Evolutionary conservation across 2,113 vertebrate species (phyloP).

Genomic region (Marmota flaviventris): DNA sequence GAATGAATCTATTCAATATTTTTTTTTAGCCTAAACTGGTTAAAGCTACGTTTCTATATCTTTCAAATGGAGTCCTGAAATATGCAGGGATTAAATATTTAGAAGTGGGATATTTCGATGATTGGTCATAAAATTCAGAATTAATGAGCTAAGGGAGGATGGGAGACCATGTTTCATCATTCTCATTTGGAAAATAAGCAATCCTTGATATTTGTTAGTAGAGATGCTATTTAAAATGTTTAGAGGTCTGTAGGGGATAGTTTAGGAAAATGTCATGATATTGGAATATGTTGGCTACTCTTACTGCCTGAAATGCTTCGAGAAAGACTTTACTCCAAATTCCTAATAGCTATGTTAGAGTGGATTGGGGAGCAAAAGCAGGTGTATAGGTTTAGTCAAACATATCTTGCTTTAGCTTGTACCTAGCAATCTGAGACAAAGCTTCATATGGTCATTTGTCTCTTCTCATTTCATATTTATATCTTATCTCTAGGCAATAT

Average conservation of each 20-base stretch:
- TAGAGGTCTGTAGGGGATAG: not conserved
- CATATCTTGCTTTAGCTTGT: not conserved
- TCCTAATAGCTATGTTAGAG: not conserved
- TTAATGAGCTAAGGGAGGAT: not conserved
- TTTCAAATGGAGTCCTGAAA: slow-evolving; percentile 20
- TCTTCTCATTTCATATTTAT: not conserved
- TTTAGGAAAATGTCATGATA: not conserved
- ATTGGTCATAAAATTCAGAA: not conserved
- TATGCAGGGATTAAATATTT: not conserved
- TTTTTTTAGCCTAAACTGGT: not conserved
- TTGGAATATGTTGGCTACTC: not conserved
- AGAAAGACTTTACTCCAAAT: not conserved
- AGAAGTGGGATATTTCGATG: not conserved
- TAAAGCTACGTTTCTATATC: not conserved
- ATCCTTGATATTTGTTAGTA: not conserved
- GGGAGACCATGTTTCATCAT: not conserved
- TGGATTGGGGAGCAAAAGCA: not conserved
- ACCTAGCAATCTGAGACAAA: not conserved
- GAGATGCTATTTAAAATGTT: not conserved
- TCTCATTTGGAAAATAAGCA: not conserved
- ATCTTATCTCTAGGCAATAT: not conserved
- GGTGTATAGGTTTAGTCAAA: not conserved
- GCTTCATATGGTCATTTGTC: not conserved
- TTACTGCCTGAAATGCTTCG: not conserved
- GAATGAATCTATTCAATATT: not conserved